A percentile compares a stretch with the other conserved stretches of the same genome.
These are phyloP conservation scores for Acrobasis suavella DNA, from an alignment of 2,888 invertebrate species.

Conservation along the genomic window DNA sequence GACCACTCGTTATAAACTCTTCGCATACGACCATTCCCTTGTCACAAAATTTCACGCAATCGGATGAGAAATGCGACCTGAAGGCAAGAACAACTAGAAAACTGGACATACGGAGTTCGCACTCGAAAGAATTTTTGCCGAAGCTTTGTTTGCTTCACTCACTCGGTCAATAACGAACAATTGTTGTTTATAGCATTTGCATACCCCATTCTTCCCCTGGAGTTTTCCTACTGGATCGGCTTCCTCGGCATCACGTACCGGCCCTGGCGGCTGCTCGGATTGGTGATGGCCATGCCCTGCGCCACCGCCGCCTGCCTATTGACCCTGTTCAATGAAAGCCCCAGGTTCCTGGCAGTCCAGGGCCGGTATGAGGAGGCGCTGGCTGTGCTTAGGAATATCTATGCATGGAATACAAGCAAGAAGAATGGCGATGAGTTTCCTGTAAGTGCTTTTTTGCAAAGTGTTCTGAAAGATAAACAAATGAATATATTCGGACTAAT, in stretches of 20 bases:
- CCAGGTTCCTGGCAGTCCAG: constrained; percentile 86
- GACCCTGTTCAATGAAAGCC: constrained; percentile 82
- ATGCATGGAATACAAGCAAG: constrained; percentile 61
- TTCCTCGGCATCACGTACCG: constrained; percentile 82
- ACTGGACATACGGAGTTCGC: too few relatives aligned
- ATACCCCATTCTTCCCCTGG: constrained; percentile 85
- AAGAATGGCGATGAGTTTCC: constrained; percentile 59
- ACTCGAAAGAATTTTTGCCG: too few relatives aligned
- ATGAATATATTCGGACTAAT: too few relatives aligned
- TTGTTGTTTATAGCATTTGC: constrained; percentile 78
- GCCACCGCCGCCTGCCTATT: constrained; percentile 83
- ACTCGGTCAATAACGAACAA: not conserved
- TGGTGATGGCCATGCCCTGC: constrained; percentile 85
- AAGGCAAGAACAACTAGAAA: too few relatives aligned
- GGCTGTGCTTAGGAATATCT: constrained; percentile 62
- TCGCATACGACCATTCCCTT: too few relatives aligned
- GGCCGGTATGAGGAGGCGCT: constrained; percentile 83
- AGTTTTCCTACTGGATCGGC: constrained; percentile 66
- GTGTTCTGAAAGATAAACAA: not conserved
- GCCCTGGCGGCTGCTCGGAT: constrained; percentile 90
- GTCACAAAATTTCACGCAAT: too few relatives aligned
- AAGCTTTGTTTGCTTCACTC: too few relatives aligned
- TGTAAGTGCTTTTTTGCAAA: constrained; percentile 48
- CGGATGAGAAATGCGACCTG: too few relatives aligned
- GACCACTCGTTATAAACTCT: too few relatives aligned